phyloP scores from a whole-genome alignment of 2,888 invertebrate species.

The Emmelina monodactyla region DNA sequence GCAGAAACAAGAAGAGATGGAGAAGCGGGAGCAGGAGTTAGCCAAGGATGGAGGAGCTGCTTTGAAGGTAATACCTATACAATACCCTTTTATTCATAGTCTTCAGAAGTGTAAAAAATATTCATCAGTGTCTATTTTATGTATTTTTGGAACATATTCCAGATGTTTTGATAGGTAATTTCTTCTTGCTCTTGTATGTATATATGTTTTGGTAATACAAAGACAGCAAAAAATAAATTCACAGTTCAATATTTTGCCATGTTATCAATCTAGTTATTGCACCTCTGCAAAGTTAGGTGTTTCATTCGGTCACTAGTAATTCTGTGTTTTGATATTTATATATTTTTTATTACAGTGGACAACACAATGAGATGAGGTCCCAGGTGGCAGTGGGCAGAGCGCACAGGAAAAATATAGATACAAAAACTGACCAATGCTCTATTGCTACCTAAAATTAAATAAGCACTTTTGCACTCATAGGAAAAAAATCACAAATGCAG shows the following conservation, averaged over 20 bases:
- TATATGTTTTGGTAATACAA: no score
- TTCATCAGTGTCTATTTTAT: no score
- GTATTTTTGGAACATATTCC: no score
- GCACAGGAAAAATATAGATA: conserved; percentile 33
- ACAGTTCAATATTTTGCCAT: no score
- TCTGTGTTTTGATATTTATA: neutral
- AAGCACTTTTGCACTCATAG: no score
- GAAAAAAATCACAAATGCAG: no score
- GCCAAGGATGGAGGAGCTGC: conserved; percentile 41
- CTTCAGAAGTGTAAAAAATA: conserved; percentile 3
- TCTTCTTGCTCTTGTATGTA: no score
- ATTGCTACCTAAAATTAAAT: no score
- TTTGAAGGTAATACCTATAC: conserved; percentile 29
- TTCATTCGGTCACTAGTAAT: neutral
- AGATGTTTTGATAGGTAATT: no score
- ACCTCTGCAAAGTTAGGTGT: no score
- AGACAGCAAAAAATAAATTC: no score
- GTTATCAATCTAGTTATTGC: no score
- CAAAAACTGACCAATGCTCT: conserved; percentile 42
- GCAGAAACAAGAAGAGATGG: conserved; percentile 63
- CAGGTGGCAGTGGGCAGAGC: conserved; percentile 21
- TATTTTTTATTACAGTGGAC: conserved; percentile 35
- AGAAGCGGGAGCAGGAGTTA: conserved; percentile 61
- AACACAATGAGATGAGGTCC: conserved; percentile 37
- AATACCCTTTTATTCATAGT: neutral